A percentile compares a stretch with the other conserved stretches of the same genome.
Conservation (phyloP, 2,888 invertebrate species). For the Dysmachus trigonus region DNA sequence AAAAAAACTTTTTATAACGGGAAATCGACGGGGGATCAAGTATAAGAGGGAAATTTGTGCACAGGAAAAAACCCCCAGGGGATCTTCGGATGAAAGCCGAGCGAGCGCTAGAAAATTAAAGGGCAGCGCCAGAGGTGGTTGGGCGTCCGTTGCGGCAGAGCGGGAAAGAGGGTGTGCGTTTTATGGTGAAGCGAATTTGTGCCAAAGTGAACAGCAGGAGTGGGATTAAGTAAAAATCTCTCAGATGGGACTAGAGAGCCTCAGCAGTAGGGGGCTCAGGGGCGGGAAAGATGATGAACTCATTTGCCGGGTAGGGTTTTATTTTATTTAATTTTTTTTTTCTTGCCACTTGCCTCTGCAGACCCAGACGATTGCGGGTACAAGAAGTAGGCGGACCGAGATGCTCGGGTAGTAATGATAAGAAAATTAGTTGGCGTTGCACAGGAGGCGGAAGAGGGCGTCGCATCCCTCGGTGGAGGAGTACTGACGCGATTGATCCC, state of each 20-base stretch:
- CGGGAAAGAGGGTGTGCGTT: not conserved
- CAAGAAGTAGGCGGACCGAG: not conserved
- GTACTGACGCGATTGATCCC: not conserved
- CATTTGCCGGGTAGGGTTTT: conserved; percentile 21
- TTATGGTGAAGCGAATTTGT: conserved; percentile 24
- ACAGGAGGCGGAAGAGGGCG: not conserved
- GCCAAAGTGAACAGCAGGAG: conserved; percentile 38
- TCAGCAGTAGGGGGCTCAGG: not conserved
- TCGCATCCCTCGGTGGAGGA: not conserved
- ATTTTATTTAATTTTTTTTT: not conserved
- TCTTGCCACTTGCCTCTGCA: not conserved
- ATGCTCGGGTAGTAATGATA: conserved; percentile 1
- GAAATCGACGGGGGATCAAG: conserved; percentile 40
- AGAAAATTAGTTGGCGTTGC: conserved; percentile 23
- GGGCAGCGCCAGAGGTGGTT: not conserved
- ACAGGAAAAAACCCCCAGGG: conserved; percentile 31
- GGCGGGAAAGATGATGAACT: not conserved
- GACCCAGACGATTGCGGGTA: not conserved
- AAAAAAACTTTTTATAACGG: conserved; percentile 30
- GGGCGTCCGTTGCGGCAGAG: not conserved
- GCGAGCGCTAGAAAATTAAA: conserved; percentile 19
- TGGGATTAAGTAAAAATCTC: conserved; percentile 35
- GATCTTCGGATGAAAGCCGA: conserved; percentile 21
- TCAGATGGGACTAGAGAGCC: not conserved
- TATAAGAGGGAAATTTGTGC: conserved; percentile 40